A percentile compares a stretch with the other conserved stretches of the same genome.
phyloP scores from a whole-genome alignment of 1,140 invertebrate genomes.

The Apis dorsata region DNA sequence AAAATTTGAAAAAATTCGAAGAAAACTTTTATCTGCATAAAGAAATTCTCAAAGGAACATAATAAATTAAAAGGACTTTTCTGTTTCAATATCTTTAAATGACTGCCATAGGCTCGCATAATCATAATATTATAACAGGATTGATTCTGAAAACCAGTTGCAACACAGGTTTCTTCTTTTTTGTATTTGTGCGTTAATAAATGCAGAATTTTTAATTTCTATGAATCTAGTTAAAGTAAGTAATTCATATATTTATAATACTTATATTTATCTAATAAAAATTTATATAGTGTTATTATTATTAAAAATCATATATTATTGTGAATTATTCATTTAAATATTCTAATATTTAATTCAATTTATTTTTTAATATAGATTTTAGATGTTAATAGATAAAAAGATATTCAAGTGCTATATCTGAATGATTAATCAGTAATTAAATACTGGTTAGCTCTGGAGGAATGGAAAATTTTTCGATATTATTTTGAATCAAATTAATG shows the following conservation, averaged over 20 bases:
- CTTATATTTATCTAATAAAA: not conserved
- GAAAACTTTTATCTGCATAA: not conserved
- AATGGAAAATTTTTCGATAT: not conserved
- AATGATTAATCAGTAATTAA: not conserved
- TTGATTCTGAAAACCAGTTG: conserved; percentile 70
- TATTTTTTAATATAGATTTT: not conserved
- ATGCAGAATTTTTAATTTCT: not conserved
- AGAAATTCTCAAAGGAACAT: not conserved
- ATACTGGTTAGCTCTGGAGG: not conserved
- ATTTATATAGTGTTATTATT: not conserved
- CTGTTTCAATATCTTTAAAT: conserved; percentile 58
- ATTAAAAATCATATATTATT: not conserved
- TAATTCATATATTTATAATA: not conserved
- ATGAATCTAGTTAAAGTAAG: not conserved
- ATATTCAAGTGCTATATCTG: not conserved
- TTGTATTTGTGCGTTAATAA: conserved; percentile 28
- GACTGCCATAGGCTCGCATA: conserved; percentile 57
- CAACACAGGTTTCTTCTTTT: conserved; percentile 26
- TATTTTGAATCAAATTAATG: not conserved
- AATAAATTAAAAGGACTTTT: conserved; percentile 28
- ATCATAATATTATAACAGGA: conserved; percentile 62
- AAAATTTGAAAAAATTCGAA: not conserved
- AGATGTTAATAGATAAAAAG: not conserved
- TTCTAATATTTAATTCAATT: not conserved
- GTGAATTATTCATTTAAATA: not conserved